Percentiles rank a stretch among this genome's conserved stretches.
Conservation (phyloP, 2,888 invertebrate genomes). For the Augiades crinisus region DNA sequence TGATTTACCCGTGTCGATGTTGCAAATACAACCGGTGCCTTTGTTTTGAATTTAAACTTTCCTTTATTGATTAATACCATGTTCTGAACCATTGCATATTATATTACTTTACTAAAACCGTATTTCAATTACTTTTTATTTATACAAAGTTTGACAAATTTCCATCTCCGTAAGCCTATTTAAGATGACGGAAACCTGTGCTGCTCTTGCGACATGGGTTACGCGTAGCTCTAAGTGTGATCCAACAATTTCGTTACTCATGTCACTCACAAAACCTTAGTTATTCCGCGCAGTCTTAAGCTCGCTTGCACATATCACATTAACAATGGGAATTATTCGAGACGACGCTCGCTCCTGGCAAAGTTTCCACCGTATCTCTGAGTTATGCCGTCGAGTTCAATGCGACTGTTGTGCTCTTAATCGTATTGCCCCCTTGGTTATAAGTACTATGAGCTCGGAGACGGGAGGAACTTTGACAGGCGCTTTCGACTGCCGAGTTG, state of each 20-base stretch:
- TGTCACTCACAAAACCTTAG: neutral
- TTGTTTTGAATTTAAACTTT: no score
- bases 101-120: no score
- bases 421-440: conserved; percentile 5
- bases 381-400: neutral
- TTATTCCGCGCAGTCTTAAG: neutral
- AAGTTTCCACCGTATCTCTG: conserved; percentile 5
- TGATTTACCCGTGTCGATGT: no score
- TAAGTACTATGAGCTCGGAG: neutral
- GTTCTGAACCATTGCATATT: no score
- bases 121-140: no score
- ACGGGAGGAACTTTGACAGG: neutral
- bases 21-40: no score
- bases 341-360: neutral
- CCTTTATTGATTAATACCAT: no score
- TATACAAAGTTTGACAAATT: no score
- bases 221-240: no score
- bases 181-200: no score
- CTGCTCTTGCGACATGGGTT: no score
- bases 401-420: conserved; percentile 1
- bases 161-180: no score
- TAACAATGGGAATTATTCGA: conserved; percentile 15
- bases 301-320: neutral
- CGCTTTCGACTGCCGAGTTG: neutral
- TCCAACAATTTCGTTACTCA: neutral